Base-by-base conservation (phyloP, 2,888 invertebrate species). In the Agrochola litura region DNA sequence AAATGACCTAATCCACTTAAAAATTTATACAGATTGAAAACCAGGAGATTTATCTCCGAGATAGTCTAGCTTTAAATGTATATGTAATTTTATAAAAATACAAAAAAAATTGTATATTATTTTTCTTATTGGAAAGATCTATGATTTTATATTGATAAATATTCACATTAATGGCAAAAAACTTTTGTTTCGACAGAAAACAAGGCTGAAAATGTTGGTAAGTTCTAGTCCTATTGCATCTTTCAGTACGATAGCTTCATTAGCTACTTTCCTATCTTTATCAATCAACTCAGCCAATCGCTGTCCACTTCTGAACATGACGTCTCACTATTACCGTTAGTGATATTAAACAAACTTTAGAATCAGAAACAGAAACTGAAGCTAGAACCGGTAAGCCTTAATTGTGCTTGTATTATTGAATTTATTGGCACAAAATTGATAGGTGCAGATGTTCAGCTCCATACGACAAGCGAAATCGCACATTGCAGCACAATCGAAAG, bases 271-370 rank as follows among this genome's bases (percentile, higher is more conserved):
- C 41, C 71, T 37, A 22, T 37, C 12, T 41, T 22, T 19, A 41
- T 61, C 16, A 52, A 75, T 41, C 12, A 63, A 63, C 30, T 63
- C 52, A n/a, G 19, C 14, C 22, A 58, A 70, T 60, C 19, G n/a
- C 58, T 70, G 16, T 49, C 12, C 6, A 43, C 19, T 25, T 58
- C 6, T 30, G 49, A 22, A 56, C 16, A 63, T 63, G 52, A 54
- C 12, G 6, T 60, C 2, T 52, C 3, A 16, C 12, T 52, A 60
- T 43, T 76, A 19, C n/a, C 4, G 37, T 19, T 54, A 46, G 43
- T 64, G 0, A 52, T 25, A 37, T 12, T 58, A 5, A 56, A 74
- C 25, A 22, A 74, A 74, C 46, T 74, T 64, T 22, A 76, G 46
- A n/a, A 22, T 46, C 76, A 37, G 37, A 25, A 25, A 14, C n/a